phyloP scores from a whole-genome alignment of 2,113 vertebrate genomes.

The mouse (Mus musculus) region GRCm39 chr8:100220001-100220500 shows the following conservation, averaged over 20 bases:
- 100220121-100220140: not conserved
- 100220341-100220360: slow-evolving; percentile 73
- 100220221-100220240: slow-evolving; percentile 76
- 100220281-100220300: slow-evolving; percentile 76
- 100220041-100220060: not conserved
- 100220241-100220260: slow-evolving; percentile 62
- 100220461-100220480: slow-evolving; percentile 16
- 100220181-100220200: slow-evolving; percentile 6
- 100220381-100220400: slow-evolving; percentile 58
- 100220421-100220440: slow-evolving; percentile 38
- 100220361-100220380: slow-evolving; percentile 75
- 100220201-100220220: slow-evolving; percentile 72
- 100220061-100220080: not conserved
- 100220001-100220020: not conserved
- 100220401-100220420: slow-evolving; percentile 50
- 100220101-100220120: not conserved
- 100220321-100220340: slow-evolving; percentile 74
- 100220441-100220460: slow-evolving; percentile 35
- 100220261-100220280: slow-evolving; percentile 75
- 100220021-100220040: not conserved
- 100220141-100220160: not conserved
- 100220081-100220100: not conserved
- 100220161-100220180: slow-evolving; percentile 22
- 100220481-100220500: slow-evolving; percentile 31
- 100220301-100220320: slow-evolving; percentile 77